Evolutionary conservation across 2,888 invertebrate genomes (phyloP).

Genomic region (Drosophila paranaensis): DNA sequence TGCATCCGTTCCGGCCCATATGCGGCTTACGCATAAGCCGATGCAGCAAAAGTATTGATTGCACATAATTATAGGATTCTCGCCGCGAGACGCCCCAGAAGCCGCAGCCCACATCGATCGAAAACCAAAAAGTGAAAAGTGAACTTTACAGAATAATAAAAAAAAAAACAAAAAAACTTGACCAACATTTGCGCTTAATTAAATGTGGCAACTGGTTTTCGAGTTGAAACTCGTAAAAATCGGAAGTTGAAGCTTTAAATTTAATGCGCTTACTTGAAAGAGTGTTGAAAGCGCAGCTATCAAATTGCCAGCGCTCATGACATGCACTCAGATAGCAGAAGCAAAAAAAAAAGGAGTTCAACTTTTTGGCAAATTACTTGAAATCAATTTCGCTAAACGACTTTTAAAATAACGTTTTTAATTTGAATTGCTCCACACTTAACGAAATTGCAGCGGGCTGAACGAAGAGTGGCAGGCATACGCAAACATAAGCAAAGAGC

Average conservation of each 20-base stretch:
- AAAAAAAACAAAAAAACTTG: constrained; percentile 51
- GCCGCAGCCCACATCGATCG: constrained; percentile 4
- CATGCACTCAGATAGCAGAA: constrained; percentile 7
- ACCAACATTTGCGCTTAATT: constrained; percentile 70
- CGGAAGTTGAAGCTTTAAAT: constrained; percentile 77
- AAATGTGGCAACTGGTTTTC: constrained; percentile 70
- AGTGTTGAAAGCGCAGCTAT: constrained; percentile 58
- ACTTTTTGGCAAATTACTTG: constrained; percentile 2
- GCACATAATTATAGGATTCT: constrained; percentile 76
- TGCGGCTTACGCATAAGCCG: constrained; percentile 60
- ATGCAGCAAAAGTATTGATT: constrained; percentile 73
- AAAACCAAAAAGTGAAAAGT: constrained; percentile 43
- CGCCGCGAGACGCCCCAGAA: constrained; percentile 32
- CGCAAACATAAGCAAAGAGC: constrained; percentile 11
- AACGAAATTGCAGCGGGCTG: constrained; percentile 7
- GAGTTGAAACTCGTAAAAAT: constrained; percentile 57
- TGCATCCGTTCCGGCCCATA: constrained; percentile 46
- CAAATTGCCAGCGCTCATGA: constrained; percentile 23
- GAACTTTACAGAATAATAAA: constrained; percentile 29
- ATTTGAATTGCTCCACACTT: constrained; percentile 20
- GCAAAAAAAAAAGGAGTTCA: not conserved
- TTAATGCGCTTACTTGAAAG: constrained; percentile 69
- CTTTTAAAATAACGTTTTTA: constrained; percentile 7
- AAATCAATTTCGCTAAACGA: not conserved
- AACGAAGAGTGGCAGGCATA: not conserved